phyloP scores from a whole-genome alignment of 2,113 vertebrate genomes.

The Cathartes aura region DNA sequence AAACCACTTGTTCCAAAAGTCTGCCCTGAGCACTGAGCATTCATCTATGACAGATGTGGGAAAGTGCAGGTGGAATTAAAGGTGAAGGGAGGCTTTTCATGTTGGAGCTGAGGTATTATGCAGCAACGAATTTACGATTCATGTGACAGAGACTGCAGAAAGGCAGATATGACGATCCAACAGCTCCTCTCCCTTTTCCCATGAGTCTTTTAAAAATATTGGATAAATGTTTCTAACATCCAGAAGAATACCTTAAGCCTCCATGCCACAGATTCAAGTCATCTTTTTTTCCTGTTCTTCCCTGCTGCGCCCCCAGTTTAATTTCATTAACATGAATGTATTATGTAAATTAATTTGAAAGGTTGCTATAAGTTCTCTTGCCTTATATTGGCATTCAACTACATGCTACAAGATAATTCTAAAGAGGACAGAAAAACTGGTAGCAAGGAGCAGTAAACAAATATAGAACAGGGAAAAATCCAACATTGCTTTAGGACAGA shows the following conservation, averaged over 20 bases:
- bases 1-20: background rate
- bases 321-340: background rate
- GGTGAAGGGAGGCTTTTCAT: background rate
- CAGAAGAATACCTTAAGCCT: background rate
- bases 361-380: background rate
- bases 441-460: background rate
- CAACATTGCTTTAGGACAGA: background rate
- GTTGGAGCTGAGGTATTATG: background rate
- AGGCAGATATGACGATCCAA: background rate
- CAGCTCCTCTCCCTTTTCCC: background rate
- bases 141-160: background rate
- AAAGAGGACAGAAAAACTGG: background rate
- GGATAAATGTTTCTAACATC: background rate
- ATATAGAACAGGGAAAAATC: background rate
- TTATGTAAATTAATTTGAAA: background rate
- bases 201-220: background rate
- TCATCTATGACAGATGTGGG: background rate
- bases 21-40: background rate
- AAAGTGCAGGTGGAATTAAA: background rate
- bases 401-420: background rate
- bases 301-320: background rate
- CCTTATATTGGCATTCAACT: background rate
- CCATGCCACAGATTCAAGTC: background rate
- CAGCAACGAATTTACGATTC: background rate
- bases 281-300: background rate